These are phyloP conservation scores for Okapia johnstoni DNA, from an alignment of 2,113 vertebrate genomes.

Conservation along the genomic window DNA sequence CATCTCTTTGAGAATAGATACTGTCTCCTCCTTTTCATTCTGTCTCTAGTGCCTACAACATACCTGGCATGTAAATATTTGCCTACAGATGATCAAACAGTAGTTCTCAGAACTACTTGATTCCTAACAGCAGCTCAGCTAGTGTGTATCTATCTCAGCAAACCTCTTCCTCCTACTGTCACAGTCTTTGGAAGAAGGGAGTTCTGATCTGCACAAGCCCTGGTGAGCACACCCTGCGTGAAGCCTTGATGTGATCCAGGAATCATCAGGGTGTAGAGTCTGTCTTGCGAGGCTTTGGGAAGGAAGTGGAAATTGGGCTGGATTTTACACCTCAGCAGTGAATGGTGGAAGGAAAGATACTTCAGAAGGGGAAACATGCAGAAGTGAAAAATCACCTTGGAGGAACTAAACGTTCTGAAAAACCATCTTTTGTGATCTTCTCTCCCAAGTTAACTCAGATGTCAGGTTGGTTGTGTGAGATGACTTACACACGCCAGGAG, in stretches of 20 bases:
- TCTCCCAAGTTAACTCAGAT: conserved; percentile 45
- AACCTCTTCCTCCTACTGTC: background rate
- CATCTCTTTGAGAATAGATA: background rate
- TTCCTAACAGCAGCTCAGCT: background rate
- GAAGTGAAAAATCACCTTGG: background rate
- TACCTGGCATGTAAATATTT: background rate
- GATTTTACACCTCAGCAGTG: background rate
- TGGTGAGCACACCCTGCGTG: background rate
- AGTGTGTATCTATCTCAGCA: background rate
- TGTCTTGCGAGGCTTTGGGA: background rate
- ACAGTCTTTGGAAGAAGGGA: background rate
- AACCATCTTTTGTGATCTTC: conserved; percentile 23
- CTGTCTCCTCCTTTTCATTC: background rate
- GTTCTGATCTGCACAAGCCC: background rate
- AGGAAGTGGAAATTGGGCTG: background rate
- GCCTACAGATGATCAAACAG: background rate
- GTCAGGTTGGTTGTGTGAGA: background rate
- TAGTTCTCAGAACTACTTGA: background rate
- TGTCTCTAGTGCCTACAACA: background rate
- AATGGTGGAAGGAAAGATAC: background rate
- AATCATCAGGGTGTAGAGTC: no score
- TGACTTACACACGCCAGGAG: conserved; percentile 52
- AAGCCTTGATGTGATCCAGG: background rate
- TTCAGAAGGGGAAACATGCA: background rate
- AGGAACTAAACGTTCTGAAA: background rate